These are phyloP conservation scores for Muntiacus reevesi DNA, from an alignment of 2,113 vertebrate genomes.

Conservation along the genomic window DNA sequence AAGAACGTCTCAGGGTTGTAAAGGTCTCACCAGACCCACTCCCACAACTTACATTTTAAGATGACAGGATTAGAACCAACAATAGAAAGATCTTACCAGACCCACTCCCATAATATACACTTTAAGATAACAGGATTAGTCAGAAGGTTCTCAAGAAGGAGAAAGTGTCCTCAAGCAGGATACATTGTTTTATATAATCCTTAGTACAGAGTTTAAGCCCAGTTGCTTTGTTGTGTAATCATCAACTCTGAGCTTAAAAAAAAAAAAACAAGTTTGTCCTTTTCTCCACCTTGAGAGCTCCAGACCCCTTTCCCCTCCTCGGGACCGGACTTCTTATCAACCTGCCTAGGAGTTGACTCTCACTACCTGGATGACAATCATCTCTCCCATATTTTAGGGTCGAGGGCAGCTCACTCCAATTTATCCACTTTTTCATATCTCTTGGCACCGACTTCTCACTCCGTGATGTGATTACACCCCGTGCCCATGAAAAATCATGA, in stretches of 20 bases:
- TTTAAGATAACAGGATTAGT: background rate
- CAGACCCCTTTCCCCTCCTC: background rate
- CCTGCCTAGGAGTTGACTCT: background rate
- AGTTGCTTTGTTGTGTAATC: background rate
- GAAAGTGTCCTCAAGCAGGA: background rate
- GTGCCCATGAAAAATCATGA: constrained; percentile 73
- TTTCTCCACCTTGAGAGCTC: background rate
- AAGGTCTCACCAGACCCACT: background rate
- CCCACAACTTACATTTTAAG: background rate
- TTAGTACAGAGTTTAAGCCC: background rate
- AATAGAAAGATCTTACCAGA: background rate
- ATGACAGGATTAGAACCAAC: background rate
- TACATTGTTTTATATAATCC: background rate
- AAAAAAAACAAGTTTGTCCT: background rate
- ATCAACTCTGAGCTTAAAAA: background rate
- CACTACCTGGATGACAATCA: fast-evolving
- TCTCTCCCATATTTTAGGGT: background rate
- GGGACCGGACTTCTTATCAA: background rate
- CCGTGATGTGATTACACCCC: constrained; percentile 60
- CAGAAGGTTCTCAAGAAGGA: background rate
- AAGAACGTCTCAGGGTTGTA: background rate
- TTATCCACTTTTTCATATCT: constrained; percentile 35
- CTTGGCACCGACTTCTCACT: constrained; percentile 54
- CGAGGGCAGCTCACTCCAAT: background rate
- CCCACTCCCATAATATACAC: background rate